Evolutionary conservation across 2,797 vertebrate genomes (phyloP).

Genomic region (Acropternis orthonyx): DNA sequence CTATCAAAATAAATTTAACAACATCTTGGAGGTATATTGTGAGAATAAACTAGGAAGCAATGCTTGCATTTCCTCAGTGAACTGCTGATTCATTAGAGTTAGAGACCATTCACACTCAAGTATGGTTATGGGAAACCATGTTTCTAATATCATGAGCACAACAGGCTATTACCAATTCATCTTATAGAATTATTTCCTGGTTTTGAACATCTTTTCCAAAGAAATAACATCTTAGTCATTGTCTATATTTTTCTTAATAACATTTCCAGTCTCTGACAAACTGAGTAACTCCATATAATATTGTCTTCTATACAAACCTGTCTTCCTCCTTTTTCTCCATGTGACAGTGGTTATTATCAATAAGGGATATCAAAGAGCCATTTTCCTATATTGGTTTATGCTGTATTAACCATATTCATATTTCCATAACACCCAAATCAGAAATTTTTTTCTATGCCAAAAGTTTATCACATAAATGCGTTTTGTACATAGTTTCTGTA

Average conservation of each 20-base stretch:
- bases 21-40: not conserved
- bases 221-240: not conserved
- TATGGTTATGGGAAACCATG: not conserved
- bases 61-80: not conserved
- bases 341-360: not conserved
- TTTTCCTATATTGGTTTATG: not conserved
- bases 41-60: not conserved
- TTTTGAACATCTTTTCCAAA: not conserved
- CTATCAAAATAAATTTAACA: not conserved
- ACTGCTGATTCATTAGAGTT: not conserved
- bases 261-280: not conserved
- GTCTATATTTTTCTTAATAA: not conserved
- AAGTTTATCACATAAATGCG: not conserved
- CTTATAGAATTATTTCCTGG: accelerated
- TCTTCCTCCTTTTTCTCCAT: not conserved
- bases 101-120: not conserved
- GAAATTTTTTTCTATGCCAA: not conserved
- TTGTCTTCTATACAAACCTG: not conserved
- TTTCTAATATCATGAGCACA: not conserved
- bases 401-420: not conserved
- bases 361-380: not conserved
- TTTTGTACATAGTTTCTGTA: not conserved
- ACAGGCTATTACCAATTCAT: not conserved
- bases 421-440: not conserved
- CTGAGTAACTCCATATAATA: not conserved